These are phyloP conservation scores for Chelonus insularis DNA, from an alignment of 1,140 invertebrate species.

Conservation along the genomic window DNA sequence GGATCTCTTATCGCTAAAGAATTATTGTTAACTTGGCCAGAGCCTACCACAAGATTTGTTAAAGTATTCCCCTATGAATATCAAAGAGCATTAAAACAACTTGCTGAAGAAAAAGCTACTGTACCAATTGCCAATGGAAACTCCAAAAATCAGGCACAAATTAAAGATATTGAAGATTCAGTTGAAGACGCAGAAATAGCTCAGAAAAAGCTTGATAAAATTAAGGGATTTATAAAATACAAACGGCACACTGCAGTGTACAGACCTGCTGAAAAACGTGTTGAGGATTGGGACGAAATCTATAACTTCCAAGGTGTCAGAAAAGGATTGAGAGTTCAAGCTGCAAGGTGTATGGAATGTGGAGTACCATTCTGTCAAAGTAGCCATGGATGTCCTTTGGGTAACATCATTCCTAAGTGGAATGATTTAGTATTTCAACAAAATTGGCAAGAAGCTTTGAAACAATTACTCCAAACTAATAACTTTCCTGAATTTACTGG, in stretches of 20 bases:
- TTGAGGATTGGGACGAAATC: slow-evolving; percentile 97
- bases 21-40: slow-evolving; percentile 83
- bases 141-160: slow-evolving; percentile 50
- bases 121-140: slow-evolving; percentile 48
- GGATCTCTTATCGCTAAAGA: slow-evolving; percentile 83
- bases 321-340: slow-evolving; percentile 87
- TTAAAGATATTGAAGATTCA: slow-evolving; percentile 87
- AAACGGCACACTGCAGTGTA: slow-evolving; percentile 84
- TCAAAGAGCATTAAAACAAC: slow-evolving; percentile 82
- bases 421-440: slow-evolving; percentile 94
- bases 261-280: slow-evolving; percentile 77
- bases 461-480: slow-evolving; percentile 95
- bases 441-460: slow-evolving; percentile 96
- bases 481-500: slow-evolving; percentile 99
- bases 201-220: slow-evolving; percentile 87
- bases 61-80: slow-evolving; percentile 99
- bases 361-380: slow-evolving; percentile 99
- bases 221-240: slow-evolving; percentile 96
- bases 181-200: slow-evolving; percentile 75
- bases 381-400: slow-evolving; percentile 93
- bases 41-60: slow-evolving; percentile 78
- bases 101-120: slow-evolving; percentile 64
- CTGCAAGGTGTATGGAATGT: slow-evolving; percentile 98
- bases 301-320: slow-evolving; percentile 86
- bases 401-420: slow-evolving; percentile 99